Evolutionary conservation across 2,888 invertebrate species (phyloP), one percentile per base, ranked within the genome.

Genomic region (Sphaerophoria rueppellii): DNA sequence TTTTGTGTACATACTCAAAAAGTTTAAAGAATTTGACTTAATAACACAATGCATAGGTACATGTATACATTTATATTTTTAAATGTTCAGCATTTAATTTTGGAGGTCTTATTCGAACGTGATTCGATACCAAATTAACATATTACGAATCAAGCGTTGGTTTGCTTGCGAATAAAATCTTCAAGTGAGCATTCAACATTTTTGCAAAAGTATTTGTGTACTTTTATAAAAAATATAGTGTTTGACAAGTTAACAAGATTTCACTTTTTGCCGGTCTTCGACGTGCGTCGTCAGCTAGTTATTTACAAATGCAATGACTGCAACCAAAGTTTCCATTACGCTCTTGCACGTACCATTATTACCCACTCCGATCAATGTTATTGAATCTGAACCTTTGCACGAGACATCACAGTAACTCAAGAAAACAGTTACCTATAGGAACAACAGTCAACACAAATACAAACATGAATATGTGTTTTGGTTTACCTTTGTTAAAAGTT

Each of bases 241-340:
- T 61, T 50, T 61, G 43, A 14, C n/a, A 61, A 61, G 34, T 37
- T 58, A 50, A 61, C 48, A 61, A 72, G 72, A 72, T 72, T 72
- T 72, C 72, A 61, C 60, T 72, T 61, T 72, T 16, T 40, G 43
- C 54, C 60, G 43, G 43, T 60, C 54, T 32, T 43, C 9, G 43
- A 0, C 43, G 43, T 43, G 24, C 43, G 11, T 40, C 9, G 40
- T 9, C 43, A 24, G 43, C 43, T 43, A 43, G 11, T 43, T 40
- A 34, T 32, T 72, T 61, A 54, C 40, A 16, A 52, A 61, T 61
- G n/a, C 63, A 63, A 35, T 63, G 48, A 63, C 34, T 63, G 48
- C 63, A 63, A 48, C 4, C 34, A 32, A 40, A 24, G 34, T 63
- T 63, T 48, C 34, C 35, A 48, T 63, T 48, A 48, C 14, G 2